These are phyloP conservation scores for Orthosia gracilis DNA, from an alignment of 2,888 invertebrate genomes.

Conservation along the genomic window DNA sequence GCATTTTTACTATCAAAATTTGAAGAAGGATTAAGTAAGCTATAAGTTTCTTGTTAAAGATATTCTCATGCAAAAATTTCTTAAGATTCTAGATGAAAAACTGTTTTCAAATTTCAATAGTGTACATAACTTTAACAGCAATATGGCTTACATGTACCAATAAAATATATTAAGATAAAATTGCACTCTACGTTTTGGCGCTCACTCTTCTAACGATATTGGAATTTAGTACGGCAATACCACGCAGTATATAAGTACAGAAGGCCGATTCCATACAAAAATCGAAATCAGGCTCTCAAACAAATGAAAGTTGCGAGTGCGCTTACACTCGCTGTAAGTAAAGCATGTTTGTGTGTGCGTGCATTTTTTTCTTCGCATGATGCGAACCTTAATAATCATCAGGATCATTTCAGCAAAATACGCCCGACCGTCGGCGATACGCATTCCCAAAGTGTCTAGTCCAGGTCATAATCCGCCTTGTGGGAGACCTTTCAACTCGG, in stretches of 20 bases:
- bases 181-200: not conserved
- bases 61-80: not conserved
- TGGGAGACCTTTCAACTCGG: not conserved
- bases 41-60: not conserved
- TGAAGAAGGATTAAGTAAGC: not conserved
- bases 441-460: too few species aligned
- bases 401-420: not conserved
- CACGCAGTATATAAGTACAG: not conserved
- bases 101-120: not conserved
- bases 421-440: too few species aligned
- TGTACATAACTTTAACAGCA: not conserved
- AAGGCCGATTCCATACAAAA: not conserved
- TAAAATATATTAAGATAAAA: constrained; percentile 11
- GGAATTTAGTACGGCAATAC: constrained; percentile 11
- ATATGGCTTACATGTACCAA: not conserved
- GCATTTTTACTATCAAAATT: too few species aligned
- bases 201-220: constrained; percentile 30
- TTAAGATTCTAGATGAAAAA: not conserved
- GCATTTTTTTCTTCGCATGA: not conserved
- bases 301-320: not conserved
- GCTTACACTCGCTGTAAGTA: not conserved
- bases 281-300: not conserved
- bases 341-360: too few species aligned
- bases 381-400: not conserved
- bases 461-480: too few species aligned